These are phyloP conservation scores for Acanthaster planci DNA, from an alignment of 35 echinoderm and acorn worm genomes.

Conservation along the genomic window DNA sequence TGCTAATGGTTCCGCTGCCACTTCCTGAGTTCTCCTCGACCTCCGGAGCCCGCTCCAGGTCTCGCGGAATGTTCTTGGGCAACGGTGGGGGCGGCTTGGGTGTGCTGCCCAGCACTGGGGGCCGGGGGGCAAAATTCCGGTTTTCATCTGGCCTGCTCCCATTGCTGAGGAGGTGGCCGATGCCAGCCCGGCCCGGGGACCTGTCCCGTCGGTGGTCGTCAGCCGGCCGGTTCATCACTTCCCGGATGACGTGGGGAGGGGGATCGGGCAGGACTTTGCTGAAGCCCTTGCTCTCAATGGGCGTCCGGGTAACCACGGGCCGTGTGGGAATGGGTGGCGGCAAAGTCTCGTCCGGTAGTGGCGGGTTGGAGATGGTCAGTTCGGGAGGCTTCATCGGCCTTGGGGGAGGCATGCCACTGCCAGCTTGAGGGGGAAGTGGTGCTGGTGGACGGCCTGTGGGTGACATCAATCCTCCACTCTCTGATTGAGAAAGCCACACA, in stretches of 20 bases:
- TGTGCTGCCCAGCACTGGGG: background rate
- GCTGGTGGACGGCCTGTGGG: slow-evolving; percentile 3
- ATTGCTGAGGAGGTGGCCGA: background rate
- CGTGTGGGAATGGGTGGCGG: background rate
- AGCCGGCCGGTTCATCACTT: background rate
- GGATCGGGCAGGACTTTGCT: slow-evolving; percentile 12
- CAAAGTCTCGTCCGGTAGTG: background rate
- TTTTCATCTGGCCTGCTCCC: background rate
- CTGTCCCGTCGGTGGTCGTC: background rate
- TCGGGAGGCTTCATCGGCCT: background rate
- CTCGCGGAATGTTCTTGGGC: background rate
- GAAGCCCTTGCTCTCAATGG: background rate
- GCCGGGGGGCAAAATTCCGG: background rate
- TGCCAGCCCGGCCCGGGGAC: no score
- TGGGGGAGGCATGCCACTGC: background rate
- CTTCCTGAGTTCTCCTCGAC: background rate
- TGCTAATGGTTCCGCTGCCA: background rate
- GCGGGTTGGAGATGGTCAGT: background rate
- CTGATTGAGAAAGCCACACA: no score
- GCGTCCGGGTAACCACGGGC: background rate
- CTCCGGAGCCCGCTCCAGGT: background rate
- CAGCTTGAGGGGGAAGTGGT: background rate
- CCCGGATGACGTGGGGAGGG: background rate
- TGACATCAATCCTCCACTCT: no score
- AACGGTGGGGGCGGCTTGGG: background rate